These are phyloP conservation scores for Sipha maydis DNA, from an alignment of 2,888 invertebrate species.

Conservation along the genomic window DNA sequence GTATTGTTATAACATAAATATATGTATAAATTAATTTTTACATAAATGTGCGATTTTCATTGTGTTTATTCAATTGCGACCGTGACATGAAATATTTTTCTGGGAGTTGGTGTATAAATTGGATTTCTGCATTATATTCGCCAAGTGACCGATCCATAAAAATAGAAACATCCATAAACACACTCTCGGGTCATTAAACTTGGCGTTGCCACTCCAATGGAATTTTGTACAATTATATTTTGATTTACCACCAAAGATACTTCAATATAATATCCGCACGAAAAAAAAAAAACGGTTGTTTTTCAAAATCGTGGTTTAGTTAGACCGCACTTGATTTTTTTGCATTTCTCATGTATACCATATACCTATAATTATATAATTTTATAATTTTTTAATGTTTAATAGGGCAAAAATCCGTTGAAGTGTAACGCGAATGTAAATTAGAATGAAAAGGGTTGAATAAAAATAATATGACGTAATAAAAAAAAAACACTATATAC, in stretches of 20 bases:
- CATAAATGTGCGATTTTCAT: neutral
- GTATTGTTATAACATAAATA: neutral
- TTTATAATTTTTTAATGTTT: slow-evolving; percentile 3
- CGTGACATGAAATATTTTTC: neutral
- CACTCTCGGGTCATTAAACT: slow-evolving; percentile 40
- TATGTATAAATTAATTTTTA: neutral
- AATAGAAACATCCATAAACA: slow-evolving; percentile 50
- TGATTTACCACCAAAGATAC: slow-evolving; percentile 23
- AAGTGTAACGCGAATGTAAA: slow-evolving; percentile 52
- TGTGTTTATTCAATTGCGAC: slow-evolving; percentile 9
- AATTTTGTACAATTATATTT: slow-evolving; percentile 38
- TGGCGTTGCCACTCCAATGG: slow-evolving; percentile 9
- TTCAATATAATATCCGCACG: slow-evolving; percentile 8
- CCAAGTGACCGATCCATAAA: slow-evolving; percentile 41
- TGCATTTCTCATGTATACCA: neutral
- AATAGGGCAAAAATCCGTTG: slow-evolving; percentile 52
- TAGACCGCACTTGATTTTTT: slow-evolving; percentile 22
- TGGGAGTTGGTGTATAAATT: slow-evolving; percentile 10
- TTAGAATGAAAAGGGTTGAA: slow-evolving; percentile 47
- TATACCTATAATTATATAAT: neutral
- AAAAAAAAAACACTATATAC: slow-evolving; percentile 27
- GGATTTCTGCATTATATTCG: slow-evolving; percentile 39
- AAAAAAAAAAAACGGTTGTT: neutral
- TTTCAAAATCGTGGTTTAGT: neutral
- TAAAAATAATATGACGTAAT: slow-evolving; percentile 52